Percentiles rank a stretch among this genome's conserved stretches.
Evolutionary conservation across 2,888 invertebrate genomes (phyloP).

Genomic region (Hybos culiciformis): DNA sequence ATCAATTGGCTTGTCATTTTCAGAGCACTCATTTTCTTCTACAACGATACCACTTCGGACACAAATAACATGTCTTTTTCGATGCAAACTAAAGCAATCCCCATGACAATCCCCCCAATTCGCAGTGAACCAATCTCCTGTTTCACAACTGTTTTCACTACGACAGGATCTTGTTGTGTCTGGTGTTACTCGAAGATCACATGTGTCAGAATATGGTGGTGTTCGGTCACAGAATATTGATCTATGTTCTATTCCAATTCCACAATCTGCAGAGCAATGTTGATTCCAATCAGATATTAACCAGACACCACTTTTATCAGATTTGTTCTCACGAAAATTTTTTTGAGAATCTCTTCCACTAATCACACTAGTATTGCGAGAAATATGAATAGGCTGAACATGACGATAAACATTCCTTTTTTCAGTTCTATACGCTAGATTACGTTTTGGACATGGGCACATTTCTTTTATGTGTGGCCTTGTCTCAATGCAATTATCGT

Average conservation of each 20-base stretch:
- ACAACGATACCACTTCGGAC: constrained; percentile 21
- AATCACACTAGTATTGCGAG: neutral
- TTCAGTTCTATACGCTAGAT: constrained; percentile 16
- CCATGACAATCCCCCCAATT: constrained; percentile 43
- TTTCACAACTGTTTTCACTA: constrained; percentile 47
- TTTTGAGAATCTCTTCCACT: neutral
- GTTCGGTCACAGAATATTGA: constrained; percentile 50
- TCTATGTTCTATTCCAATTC: constrained; percentile 56
- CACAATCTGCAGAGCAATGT: constrained; percentile 56
- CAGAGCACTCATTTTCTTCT: constrained; percentile 34
- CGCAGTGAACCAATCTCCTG: constrained; percentile 68
- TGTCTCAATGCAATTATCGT: constrained; percentile 42
- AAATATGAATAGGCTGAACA: neutral
- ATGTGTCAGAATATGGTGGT: constrained; percentile 44
- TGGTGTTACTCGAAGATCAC: constrained; percentile 43
- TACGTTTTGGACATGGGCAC: constrained; percentile 31
- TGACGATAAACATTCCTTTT: constrained; percentile 9
- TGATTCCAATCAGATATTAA: constrained; percentile 27
- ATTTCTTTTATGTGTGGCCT: constrained; percentile 36
- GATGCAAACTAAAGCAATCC: constrained; percentile 27
- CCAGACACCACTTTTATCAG: constrained; percentile 25
- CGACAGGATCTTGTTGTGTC: constrained; percentile 50
- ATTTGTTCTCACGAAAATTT: constrained; percentile 17
- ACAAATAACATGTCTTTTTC: constrained; percentile 22
- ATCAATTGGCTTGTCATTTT: constrained; percentile 49